Evolutionary conservation across 1,140 invertebrate species (phyloP), one percentile per base, ranked within the genome.

Genomic region (Sycobia sp.): DNA sequence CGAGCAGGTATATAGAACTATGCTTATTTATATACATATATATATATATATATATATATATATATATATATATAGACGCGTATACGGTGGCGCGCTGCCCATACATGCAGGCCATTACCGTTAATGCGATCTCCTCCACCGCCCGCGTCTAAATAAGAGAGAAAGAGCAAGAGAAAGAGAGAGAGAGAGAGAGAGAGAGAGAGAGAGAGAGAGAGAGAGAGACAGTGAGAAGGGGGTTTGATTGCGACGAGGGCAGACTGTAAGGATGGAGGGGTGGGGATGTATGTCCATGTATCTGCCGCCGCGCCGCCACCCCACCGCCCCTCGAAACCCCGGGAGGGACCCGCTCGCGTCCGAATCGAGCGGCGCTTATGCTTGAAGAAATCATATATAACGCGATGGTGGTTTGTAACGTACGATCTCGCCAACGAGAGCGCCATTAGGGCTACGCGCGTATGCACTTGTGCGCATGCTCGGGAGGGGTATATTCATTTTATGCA

Each of bases 321-420:
- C 44, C 39, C 20, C 43, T 46, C 34, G 65, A 36, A 14, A n/a
- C n/a, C n/a, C n/a, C 8, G 32, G 22, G 20, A 53, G 29, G 18
- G 16, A 16, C 41, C 18, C 22, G 4, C 36, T 39, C 10, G 13
- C 13, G 25, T 66, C 58, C 69, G n/a, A n/a, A n/a, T 47, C 68
- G 69, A 70, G 70, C 68, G 67, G 67, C 67, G 62, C 69, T 76
- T n/a, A n/a, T n/a, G 69, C 71, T 76, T 75, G 73, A 69, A 73
- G 74, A 74, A 74, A 76, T 77, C 72, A 73, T 73, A n/a, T n/a
- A n/a, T n/a, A 72, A 75, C 68, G 70, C 74, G 64, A 71, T 70
- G n/a, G n/a, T n/a, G n/a, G n/a, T n/a, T n/a, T n/a, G n/a, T n/a
- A n/a, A n/a, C n/a, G n/a, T 65, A 57, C 51, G 49, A 50, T 43